Evolutionary conservation across 1,140 invertebrate species (phyloP), one percentile per base, ranked within the genome.

Genomic region (Mercenaria mercenaria): DNA sequence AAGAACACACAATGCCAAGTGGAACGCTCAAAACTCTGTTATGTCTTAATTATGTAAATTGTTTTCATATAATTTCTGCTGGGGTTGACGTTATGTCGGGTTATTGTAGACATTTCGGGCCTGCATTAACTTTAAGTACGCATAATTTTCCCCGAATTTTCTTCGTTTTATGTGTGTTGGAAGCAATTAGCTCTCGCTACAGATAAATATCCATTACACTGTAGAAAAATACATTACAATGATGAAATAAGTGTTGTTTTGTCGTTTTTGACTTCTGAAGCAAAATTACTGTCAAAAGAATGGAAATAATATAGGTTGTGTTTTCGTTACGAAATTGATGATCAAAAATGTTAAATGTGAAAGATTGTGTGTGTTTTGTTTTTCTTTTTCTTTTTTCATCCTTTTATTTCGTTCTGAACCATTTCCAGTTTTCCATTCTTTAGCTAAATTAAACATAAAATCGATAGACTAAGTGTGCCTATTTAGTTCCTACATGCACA

Each of bases 21-120:
- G 18, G 18, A 72, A 41, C 18, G 37, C 34, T 1, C 11, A 72
- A 15, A 41, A 37, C 37, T 72, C 11, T 26, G 34, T 41, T 72
- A 39, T 72, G 67, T 72, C 67, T 72, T 10, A 72, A 72, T 72
- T 39, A 72, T 72, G 67, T 41, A 72, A 67, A 67, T 61, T 13
- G 56, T 26, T n/a, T 61, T 61, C 56, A 61, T 61, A 26, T 61
- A 61, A 61, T 67, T 20, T 67, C 61, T 29, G 20, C 32, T 13
- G n/a, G 29, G 61, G 3, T 67, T 67, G 61, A 67, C 3, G 20
- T 18, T 32, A 11, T 67, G 32, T 13, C 32, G 32, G 10, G 61
- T 32, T 67, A 67, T 67, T 29, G n/a, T 20, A 32, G 61, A 67
- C 26, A 34, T 67, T 32, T 67, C 3, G 61, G 32, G n/a, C 13